Evolutionary conservation across 2,888 invertebrate genomes (phyloP).

Genomic region (Dicroscelio sp.): DNA sequence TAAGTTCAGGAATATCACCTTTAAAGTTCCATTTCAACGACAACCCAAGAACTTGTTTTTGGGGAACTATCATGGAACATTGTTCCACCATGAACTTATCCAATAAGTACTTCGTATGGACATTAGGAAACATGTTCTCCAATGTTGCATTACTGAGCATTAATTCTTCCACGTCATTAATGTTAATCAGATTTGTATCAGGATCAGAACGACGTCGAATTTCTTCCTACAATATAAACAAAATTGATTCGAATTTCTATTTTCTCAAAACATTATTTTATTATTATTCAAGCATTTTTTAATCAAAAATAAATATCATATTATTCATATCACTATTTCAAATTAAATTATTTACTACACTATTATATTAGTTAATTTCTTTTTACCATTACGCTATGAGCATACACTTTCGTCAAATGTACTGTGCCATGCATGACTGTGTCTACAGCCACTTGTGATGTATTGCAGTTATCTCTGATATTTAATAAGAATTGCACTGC

Average conservation of each 20-base stretch:
- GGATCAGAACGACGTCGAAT: not conserved
- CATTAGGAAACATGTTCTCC: conserved; percentile 5
- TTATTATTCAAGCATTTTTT: too few relatives aligned
- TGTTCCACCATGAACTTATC: conserved; percentile 15
- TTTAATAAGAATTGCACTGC: conserved; percentile 17
- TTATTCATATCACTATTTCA: not conserved
- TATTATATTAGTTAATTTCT: not conserved
- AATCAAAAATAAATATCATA: too few relatives aligned
- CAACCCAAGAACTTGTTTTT: not conserved
- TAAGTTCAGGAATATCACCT: conserved; percentile 25
- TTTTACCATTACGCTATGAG: not conserved
- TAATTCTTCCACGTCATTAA: conserved; percentile 20
- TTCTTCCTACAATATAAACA: not conserved
- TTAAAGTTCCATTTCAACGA: conserved; percentile 4
- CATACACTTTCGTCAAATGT: not conserved
- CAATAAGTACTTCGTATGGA: conserved; percentile 14
- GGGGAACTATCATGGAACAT: conserved; percentile 17
- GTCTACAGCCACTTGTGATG: conserved; percentile 5
- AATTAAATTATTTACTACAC: not conserved
- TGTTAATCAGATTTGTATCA: conserved; percentile 19
- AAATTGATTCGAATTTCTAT: too few relatives aligned
- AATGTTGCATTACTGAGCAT: not conserved
- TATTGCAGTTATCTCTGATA: conserved; percentile 32
- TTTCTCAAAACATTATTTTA: too few relatives aligned
- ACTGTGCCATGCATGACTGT: not conserved